Base-by-base conservation (phyloP, 2,113 vertebrate species). In the Dipodomys merriami region DNA sequence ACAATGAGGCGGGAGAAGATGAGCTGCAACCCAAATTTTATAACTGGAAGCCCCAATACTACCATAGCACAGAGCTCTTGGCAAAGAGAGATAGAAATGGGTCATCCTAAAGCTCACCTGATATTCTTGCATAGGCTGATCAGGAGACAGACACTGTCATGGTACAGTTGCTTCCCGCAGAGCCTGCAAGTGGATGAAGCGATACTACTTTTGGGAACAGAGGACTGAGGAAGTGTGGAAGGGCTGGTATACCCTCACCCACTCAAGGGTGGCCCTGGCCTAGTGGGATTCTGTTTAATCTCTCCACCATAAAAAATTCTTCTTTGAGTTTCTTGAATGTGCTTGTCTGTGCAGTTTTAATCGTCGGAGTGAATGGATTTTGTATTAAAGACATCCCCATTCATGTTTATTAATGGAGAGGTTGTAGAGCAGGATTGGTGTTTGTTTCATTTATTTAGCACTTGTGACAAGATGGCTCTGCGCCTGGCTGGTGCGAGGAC, bases 361-460 rank as follows among this genome's bases (percentile, higher is more conserved):
- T 60, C 44, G n/a, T 95, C 89, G 1, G 2, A 57, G 87, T 80
- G 85, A 94, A 93, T 94, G 77, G 68, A n/a, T 96, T 97, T 95
- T 95, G 62, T 83, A 57, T 92, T 92, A 90, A 90, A 96, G 77
- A 77, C n/a, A 35, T 95, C 93, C 77, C 25, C 1, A 19, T 95
- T 78, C 91, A 80, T 64, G 27, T 95, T 96, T 96, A 86, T 95
- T 92, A 95, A 97, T 83, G 33, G 94, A 80, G 69, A 96, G 62
- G 64, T 57, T 35, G 80, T 91, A 86, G 86, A 85, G 68, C 33
- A 64, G 65, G 74, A 71, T 62, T 96, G 97, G 95, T 97, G 83
- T 96, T 97, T 96, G 91, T 96, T 97, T 96, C 95, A 86, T 97
- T 98, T 97, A 91, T 97, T 98, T 96, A 96, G 85, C 76, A 65